Conservation (phyloP, 2,888 invertebrate species). For the Crepidodera aurea region DNA sequence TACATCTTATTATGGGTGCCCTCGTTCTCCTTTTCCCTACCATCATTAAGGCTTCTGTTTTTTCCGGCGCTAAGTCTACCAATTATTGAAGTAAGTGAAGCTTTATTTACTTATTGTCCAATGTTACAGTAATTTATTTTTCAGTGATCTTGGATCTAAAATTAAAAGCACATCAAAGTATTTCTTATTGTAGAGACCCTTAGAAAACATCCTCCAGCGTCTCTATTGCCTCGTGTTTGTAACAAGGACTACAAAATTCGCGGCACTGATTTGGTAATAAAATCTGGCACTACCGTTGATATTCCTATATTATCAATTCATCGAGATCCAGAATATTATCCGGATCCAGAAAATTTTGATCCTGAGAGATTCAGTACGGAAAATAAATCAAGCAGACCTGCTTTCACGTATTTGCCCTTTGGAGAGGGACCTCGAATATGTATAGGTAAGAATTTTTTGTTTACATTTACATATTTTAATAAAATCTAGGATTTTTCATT, state of each 20-base stretch:
- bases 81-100: no score
- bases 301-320: slow-evolving; percentile 40
- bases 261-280: slow-evolving; percentile 40
- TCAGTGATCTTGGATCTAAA: no score
- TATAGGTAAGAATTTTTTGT: slow-evolving; percentile 40
- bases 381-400: slow-evolving; percentile 30
- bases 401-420: slow-evolving; percentile 41
- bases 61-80: no score
- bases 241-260: slow-evolving; percentile 42
- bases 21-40: no score
- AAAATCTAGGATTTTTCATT: no score
- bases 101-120: no score
- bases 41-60: no score
- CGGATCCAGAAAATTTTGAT: slow-evolving; percentile 44
- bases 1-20: no score
- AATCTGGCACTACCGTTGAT: slow-evolving; percentile 41
- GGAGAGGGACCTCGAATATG: slow-evolving; percentile 47
- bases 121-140: no score
- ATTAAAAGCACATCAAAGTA: no score
- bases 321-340: slow-evolving; percentile 15
- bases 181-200: slow-evolving; percentile 40
- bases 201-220: slow-evolving; percentile 41
- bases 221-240: slow-evolving; percentile 37
- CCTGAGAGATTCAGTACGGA: slow-evolving; percentile 43
- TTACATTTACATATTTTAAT: no score